phyloP scores from a whole-genome alignment of 2,797 vertebrate genomes.

The Nasua narica region DNA sequence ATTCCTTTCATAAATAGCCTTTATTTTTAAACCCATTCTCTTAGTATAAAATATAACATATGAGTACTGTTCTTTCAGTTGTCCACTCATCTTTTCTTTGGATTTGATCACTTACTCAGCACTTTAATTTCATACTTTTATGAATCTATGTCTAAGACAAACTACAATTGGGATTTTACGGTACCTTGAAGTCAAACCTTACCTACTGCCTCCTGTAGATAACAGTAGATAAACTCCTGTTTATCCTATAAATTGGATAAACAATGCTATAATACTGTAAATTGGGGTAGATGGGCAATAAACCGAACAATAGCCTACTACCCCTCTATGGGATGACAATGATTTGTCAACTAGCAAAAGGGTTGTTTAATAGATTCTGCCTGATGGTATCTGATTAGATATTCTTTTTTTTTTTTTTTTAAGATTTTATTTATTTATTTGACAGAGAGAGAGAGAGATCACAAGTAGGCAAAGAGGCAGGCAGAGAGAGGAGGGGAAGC shows the following conservation, averaged over 20 bases:
- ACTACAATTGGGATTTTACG: background rate
- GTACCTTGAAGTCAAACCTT: background rate
- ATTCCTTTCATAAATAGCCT: background rate
- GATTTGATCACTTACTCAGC: background rate
- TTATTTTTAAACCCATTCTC: background rate
- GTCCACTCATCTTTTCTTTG: background rate
- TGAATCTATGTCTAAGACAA: background rate
- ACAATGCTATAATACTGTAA: too few relatives aligned
- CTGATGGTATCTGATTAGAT: background rate
- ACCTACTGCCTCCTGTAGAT: background rate
- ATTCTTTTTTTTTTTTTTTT: too few relatives aligned
- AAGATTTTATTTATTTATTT: too few relatives aligned
- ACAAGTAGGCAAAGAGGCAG: too few relatives aligned
- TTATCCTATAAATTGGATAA: too few relatives aligned
- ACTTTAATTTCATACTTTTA: background rate
- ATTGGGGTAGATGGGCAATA: background rate
- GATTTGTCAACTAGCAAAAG: background rate
- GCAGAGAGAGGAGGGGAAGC: too few relatives aligned
- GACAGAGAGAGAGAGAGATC: too few relatives aligned
- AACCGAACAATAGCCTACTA: background rate
- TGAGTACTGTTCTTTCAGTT: background rate
- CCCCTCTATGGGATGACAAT: background rate
- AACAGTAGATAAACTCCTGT: too few relatives aligned
- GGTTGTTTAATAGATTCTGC: background rate
- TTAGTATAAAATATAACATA: background rate